phyloP scores from a whole-genome alignment of 2,888 invertebrate genomes.

The Eupithecia inturbata region DNA sequence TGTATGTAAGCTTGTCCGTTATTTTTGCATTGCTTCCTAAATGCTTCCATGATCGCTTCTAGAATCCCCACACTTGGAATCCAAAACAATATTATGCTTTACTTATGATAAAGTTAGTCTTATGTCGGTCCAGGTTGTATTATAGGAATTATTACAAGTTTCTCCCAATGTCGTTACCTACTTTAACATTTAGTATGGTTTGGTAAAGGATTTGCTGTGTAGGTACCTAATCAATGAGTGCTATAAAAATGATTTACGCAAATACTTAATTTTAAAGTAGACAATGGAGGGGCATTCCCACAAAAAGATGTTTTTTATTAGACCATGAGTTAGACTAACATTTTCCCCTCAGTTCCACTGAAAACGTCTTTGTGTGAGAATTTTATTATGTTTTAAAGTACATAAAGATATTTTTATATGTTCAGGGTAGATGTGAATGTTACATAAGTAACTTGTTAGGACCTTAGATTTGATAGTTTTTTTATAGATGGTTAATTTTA shows the following conservation, averaged over 20 bases:
- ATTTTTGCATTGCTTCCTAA: conserved; percentile 71
- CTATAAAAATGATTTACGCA: conserved; percentile 70
- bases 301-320: conserved; percentile 57
- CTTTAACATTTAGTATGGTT: conserved; percentile 74
- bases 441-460: conserved; percentile 78
- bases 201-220: conserved; percentile 69
- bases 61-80: conserved; percentile 63
- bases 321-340: background rate
- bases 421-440: conserved; percentile 76
- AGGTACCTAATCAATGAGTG: conserved; percentile 77
- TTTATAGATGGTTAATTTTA: conserved; percentile 81
- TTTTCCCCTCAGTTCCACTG: conserved; percentile 12
- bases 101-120: conserved; percentile 68
- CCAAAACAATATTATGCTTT: conserved; percentile 69
- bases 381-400: conserved; percentile 71
- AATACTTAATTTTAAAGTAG: conserved; percentile 62
- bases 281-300: conserved; percentile 57
- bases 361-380: conserved; percentile 63
- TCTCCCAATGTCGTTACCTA: conserved; percentile 77
- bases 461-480: conserved; percentile 81
- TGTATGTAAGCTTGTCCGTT: conserved; percentile 62
- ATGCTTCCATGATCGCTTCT: conserved; percentile 74
- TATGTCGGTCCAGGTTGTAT: conserved; percentile 80
- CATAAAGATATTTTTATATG: conserved; percentile 83
- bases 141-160: conserved; percentile 70